Conservation (phyloP, 1,140 invertebrate genomes). For the Pissodes strobi region DNA sequence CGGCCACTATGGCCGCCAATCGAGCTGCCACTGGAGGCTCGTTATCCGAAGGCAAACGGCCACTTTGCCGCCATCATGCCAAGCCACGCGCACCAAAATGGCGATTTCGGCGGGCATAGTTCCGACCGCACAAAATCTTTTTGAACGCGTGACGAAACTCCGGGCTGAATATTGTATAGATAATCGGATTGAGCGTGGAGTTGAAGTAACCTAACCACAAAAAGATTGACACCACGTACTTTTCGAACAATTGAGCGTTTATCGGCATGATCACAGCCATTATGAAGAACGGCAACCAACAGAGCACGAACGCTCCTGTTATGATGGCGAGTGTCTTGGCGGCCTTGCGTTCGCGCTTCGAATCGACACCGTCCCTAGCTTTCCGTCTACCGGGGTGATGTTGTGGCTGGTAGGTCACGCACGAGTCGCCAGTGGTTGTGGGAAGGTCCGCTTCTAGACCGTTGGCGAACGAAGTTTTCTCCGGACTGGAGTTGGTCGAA, state of each 20-base stretch:
- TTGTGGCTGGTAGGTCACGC: slow-evolving; percentile 47
- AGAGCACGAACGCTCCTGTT: slow-evolving; percentile 81
- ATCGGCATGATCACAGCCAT: slow-evolving; percentile 80
- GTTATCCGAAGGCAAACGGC: slow-evolving; percentile 51
- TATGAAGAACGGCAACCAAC: slow-evolving; percentile 91
- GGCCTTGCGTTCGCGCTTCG: slow-evolving; percentile 86
- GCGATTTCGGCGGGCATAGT: slow-evolving; percentile 58
- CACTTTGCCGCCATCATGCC: slow-evolving; percentile 56
- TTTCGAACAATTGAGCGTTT: slow-evolving; percentile 59
- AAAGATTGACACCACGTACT: slow-evolving; percentile 70
- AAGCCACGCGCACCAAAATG: slow-evolving; percentile 50
- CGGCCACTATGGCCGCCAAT: slow-evolving; percentile 50
- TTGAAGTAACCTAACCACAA: slow-evolving; percentile 87
- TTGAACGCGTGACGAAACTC: slow-evolving; percentile 88
- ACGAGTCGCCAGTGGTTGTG: slow-evolving; percentile 59
- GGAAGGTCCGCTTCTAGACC: slow-evolving; percentile 69
- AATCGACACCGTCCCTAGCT: slow-evolving; percentile 71
- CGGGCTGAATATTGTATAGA: slow-evolving; percentile 88
- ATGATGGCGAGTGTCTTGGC: slow-evolving; percentile 91
- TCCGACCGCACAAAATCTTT: slow-evolving; percentile 72
- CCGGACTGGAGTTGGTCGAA: slow-evolving; percentile 72
- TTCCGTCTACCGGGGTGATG: slow-evolving; percentile 61
- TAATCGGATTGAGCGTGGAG: slow-evolving; percentile 86
- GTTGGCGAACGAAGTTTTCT: slow-evolving; percentile 69
- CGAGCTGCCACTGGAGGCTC: slow-evolving; percentile 48